These are phyloP conservation scores for Diarsia rubi DNA, from an alignment of 2,888 invertebrate species.

Conservation along the genomic window DNA sequence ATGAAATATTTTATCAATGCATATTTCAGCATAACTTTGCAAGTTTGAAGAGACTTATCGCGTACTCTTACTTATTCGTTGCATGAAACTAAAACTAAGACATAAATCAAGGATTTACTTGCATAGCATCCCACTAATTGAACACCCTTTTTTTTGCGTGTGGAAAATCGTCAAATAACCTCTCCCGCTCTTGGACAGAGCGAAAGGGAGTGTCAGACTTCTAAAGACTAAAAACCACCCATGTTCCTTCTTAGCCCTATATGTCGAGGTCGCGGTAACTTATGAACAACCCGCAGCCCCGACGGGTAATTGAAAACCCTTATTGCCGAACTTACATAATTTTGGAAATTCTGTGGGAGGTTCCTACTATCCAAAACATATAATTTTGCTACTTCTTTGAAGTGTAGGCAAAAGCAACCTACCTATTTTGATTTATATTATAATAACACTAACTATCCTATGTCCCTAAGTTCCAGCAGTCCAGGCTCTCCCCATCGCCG, in stretches of 20 bases:
- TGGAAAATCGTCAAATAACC: too few species aligned
- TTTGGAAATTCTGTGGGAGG: neutral
- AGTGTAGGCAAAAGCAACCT: neutral
- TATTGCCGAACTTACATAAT: neutral
- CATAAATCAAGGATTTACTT: neutral
- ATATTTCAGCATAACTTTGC: neutral
- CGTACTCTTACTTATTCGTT: neutral
- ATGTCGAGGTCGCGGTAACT: too few species aligned
- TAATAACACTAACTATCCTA: neutral
- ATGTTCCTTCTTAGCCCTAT: too few species aligned
- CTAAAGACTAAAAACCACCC: too few species aligned
- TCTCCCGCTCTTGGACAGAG: too few species aligned
- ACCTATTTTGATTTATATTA: neutral
- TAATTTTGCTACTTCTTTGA: neutral
- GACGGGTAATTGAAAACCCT: neutral
- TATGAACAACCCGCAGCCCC: too few species aligned
- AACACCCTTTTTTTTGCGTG: too few species aligned
- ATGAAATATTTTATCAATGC: conserved; percentile 18
- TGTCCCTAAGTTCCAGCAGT: conserved; percentile 61
- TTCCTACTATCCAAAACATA: neutral
- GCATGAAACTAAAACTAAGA: neutral
- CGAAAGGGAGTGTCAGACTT: too few species aligned
- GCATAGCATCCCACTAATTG: neutral
- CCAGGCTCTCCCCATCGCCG: conserved; percentile 8
- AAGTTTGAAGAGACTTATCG: neutral